Evolutionary conservation across 2,888 invertebrate genomes (phyloP).

Genomic region (Aspidiotus destructor): DNA sequence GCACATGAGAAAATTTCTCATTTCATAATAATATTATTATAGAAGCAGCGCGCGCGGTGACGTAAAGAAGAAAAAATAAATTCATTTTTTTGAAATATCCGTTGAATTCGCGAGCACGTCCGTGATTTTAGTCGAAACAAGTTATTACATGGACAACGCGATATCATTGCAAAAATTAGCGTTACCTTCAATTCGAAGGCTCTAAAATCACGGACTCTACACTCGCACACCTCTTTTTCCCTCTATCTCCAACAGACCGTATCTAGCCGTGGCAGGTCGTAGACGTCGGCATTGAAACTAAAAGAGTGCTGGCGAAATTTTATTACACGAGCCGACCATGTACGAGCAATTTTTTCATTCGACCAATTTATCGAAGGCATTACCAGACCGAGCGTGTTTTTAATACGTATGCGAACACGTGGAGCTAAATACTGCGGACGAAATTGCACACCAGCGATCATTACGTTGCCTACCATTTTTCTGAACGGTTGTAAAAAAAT

Average conservation of each 20-base stretch:
- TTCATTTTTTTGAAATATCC: not conserved
- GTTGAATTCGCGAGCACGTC: not conserved
- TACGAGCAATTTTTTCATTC: constrained; percentile 4
- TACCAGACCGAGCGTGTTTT: constrained; percentile 4
- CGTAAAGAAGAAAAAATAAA: not conserved
- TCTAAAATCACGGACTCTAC: not conserved
- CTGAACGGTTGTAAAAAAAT: constrained; percentile 4
- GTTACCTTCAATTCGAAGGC: constrained; percentile 4
- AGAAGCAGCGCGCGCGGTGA: not conserved
- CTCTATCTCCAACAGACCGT: constrained; percentile 2
- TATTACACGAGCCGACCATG: constrained; percentile 4
- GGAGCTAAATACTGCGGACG: constrained; percentile 2
- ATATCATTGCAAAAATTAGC: constrained; percentile 4
- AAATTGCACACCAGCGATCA: not conserved
- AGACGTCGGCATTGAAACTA: constrained; percentile 4
- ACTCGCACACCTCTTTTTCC: not conserved
- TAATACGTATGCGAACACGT: not conserved
- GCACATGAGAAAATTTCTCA: too few species aligned
- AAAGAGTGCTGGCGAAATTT: constrained; percentile 4
- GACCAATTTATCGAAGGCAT: constrained; percentile 4
- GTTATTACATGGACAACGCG: constrained; percentile 2
- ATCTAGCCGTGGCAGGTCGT: constrained; percentile 4
- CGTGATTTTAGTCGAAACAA: constrained; percentile 1
- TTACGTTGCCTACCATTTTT: constrained; percentile 4
- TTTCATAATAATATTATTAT: too few species aligned